These are phyloP conservation scores for Ciconia stormi DNA, from an alignment of 2,113 vertebrate genomes.

Conservation along the genomic window DNA sequence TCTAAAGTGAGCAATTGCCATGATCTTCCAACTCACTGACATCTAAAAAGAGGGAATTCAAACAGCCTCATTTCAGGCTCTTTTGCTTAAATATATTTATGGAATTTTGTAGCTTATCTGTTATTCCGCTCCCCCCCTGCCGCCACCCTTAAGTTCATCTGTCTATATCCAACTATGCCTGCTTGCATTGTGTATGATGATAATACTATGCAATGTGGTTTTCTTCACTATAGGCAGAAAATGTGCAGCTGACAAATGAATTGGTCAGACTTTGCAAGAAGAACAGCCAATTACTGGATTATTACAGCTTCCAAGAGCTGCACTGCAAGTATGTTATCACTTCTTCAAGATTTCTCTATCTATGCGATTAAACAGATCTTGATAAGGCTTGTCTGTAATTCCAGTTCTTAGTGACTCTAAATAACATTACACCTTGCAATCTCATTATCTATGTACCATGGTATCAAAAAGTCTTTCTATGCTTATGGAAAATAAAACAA, in stretches of 20 bases:
- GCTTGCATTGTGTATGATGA: background rate
- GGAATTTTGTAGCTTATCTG: background rate
- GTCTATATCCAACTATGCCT: background rate
- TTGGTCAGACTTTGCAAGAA: background rate
- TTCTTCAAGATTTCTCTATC: background rate
- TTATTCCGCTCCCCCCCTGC: background rate
- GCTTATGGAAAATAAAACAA: background rate
- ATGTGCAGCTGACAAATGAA: background rate
- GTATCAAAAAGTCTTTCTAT: background rate
- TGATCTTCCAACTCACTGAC: background rate
- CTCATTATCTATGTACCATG: background rate
- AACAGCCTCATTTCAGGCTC: background rate
- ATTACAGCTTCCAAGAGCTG: background rate
- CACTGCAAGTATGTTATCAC: background rate
- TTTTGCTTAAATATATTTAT: background rate
- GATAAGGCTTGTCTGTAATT: background rate
- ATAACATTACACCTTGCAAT: background rate
- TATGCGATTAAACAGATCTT: background rate
- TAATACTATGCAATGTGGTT: background rate
- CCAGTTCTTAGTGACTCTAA: background rate
- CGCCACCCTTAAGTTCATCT: background rate
- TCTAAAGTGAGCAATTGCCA: background rate
- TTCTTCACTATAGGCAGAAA: background rate
- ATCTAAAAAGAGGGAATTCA: background rate
- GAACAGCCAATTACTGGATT: background rate